phyloP scores from a whole-genome alignment of 2,113 vertebrate genomes.

The Xyliphius kryptos region DNA sequence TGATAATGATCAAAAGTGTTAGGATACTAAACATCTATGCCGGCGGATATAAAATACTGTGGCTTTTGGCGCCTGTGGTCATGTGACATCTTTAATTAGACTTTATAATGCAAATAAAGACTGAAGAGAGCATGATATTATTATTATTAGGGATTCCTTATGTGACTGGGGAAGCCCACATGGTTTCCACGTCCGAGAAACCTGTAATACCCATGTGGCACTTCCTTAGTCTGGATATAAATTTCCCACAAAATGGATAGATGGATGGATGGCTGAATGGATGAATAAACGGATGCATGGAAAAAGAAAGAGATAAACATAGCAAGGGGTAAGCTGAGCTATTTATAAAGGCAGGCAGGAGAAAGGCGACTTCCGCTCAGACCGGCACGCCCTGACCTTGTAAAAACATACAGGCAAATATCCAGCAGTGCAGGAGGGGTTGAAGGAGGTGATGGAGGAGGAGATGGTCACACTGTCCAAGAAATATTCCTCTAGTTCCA shows the following conservation, averaged over 20 bases:
- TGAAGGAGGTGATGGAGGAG: too few species aligned
- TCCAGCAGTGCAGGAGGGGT: constrained; percentile 1
- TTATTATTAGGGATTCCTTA: constrained; percentile 33
- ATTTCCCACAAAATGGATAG: background rate
- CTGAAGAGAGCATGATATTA: constrained; percentile 8
- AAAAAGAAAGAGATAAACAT: constrained; percentile 21
- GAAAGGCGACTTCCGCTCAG: constrained; percentile 31
- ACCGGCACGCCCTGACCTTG: constrained; percentile 30
- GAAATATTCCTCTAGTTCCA: constrained; percentile 25
- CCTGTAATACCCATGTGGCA: constrained; percentile 24
- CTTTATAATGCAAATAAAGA: constrained; percentile 3
- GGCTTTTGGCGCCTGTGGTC: constrained; percentile 5
- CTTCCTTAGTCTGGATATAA: background rate
- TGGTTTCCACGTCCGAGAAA: constrained; percentile 22
- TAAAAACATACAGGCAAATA: constrained; percentile 27
- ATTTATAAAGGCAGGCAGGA: constrained; percentile 32
- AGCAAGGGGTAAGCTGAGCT: constrained; percentile 20
- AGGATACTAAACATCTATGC: too few species aligned
- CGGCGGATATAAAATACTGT: background rate
- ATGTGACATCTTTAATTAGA: constrained; percentile 29
- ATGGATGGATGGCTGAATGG: constrained; percentile 6
- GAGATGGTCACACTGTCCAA: constrained; percentile 22
- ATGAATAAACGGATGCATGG: too few species aligned
- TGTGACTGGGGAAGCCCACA: constrained; percentile 15
- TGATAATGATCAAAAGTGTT: too few species aligned